Evolutionary conservation across 2,113 vertebrate genomes (phyloP), one percentile per base, ranked within the genome.

Genomic region (Tychaedon coryphoeus): DNA sequence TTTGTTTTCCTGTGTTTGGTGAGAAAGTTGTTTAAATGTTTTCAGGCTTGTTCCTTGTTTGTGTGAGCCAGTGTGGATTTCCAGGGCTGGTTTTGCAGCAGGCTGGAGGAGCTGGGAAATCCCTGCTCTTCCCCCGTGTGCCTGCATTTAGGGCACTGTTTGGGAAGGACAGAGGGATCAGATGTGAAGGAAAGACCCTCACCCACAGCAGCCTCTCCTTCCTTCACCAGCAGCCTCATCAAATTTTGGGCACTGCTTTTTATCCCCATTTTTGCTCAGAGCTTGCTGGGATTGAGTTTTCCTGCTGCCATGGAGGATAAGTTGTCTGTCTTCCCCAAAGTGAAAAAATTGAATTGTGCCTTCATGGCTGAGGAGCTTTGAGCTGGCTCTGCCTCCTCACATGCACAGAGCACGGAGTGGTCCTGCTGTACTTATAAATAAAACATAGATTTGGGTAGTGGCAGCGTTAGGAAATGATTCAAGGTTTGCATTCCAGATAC

Each of bases 381-480:
- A 92, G 90, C 80, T 36, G 26, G 66, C 72, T 92, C 42, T 92
- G 90, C 87, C 65, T 89, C 22, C 73, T 84, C 9, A 0, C 40
- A 5, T n/a, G 17, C 81, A 53, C 91, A 47, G 89, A 90, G 93
- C 47, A 26, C 24, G 0, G 3, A 92, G 42, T 24, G 61, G 90
- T 71, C 84, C 88, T 90, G 90, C 93, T 88, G 85, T 29, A 93
- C 87, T 82, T 65, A 86, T 93, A 93, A 90, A 94, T 94, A 93
- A 96, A 95, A 82, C 58, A 61, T 82, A n/a, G n/a, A 42, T 91
- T 53, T 0, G 23, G 74, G 53, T 60, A 93, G 90, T 26, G 66
- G 36, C 77, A 72, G 88, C 3, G 2, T 56, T 78, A 64, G 87
- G 88, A 82, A 94, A 56, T 45, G 19, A 75, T 82, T 92, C 34